phyloP scores from a whole-genome alignment of 2,888 invertebrate species.

The Hydraecia micacea region DNA sequence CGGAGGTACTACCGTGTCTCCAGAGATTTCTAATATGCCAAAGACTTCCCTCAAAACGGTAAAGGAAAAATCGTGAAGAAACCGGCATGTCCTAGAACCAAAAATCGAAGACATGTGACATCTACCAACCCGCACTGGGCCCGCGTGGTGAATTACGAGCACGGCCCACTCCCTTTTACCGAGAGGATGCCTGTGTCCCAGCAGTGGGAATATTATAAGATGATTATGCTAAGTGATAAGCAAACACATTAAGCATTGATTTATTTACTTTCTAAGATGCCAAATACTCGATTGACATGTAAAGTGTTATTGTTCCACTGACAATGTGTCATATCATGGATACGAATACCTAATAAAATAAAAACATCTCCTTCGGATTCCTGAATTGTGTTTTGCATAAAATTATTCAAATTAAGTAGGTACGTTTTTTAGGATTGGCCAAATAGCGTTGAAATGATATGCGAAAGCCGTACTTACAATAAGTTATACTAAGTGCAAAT shows the following conservation, averaged over 20 bases:
- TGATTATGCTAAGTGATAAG: neutral
- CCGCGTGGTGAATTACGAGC: neutral
- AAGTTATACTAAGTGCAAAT: constrained; percentile 42
- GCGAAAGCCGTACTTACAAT: constrained; percentile 29
- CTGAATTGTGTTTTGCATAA: neutral
- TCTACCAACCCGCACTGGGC: neutral
- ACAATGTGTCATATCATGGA: neutral
- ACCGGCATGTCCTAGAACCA: neutral
- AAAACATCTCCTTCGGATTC: neutral
- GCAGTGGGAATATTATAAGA: neutral
- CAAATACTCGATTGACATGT: neutral
- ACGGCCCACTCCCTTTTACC: neutral
- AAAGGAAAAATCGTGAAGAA: neutral
- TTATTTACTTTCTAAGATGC: neutral
- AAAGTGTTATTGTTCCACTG: neutral
- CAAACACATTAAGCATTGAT: neutral
- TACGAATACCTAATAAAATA: neutral
- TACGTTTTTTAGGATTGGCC: neutral
- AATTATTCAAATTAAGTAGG: constrained; percentile 42
- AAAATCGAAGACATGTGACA: neutral
- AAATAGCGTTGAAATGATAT: constrained; percentile 26
- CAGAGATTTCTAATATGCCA: too few relatives aligned
- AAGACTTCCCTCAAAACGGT: neutral
- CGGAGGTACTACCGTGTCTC: too few relatives aligned
- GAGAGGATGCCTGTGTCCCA: neutral